Evolutionary conservation across 2,888 invertebrate genomes (phyloP).

Genomic region (Acleris literana): DNA sequence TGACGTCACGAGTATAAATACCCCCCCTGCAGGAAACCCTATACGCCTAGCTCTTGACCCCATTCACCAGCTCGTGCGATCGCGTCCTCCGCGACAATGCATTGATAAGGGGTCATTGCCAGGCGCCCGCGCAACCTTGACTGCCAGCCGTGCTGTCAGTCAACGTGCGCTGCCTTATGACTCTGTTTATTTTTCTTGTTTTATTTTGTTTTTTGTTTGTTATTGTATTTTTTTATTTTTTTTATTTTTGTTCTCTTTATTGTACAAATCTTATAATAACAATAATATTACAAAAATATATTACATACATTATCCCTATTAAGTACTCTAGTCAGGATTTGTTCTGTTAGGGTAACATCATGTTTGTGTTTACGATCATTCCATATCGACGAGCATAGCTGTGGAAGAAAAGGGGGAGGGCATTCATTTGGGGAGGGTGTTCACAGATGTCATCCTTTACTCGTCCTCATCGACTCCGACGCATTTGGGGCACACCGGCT

Average conservation of each 20-base stretch:
- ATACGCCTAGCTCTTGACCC: slow-evolving; percentile 73
- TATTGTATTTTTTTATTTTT: slow-evolving; percentile 57
- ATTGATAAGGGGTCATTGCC: slow-evolving; percentile 71
- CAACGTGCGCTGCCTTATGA: slow-evolving; percentile 42
- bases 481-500: slow-evolving; percentile 97
- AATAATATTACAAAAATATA: slow-evolving; percentile 82
- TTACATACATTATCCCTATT: slow-evolving; percentile 70
- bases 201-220: slow-evolving; percentile 54
- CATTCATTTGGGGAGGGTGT: slow-evolving; percentile 61
- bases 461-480: slow-evolving; percentile 95
- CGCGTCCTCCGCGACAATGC: slow-evolving; percentile 56
- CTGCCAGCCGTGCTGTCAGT: slow-evolving; percentile 43
- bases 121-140: slow-evolving; percentile 65
- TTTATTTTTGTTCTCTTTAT: slow-evolving; percentile 81
- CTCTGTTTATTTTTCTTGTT: slow-evolving; percentile 53
- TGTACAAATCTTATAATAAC: slow-evolving; percentile 79
- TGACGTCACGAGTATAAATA: slow-evolving; percentile 71
- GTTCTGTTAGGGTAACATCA: slow-evolving; percentile 56
- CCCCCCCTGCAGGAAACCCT: slow-evolving; percentile 64
- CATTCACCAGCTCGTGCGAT: slow-evolving; percentile 56
- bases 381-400: slow-evolving; percentile 73
- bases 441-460: slow-evolving; percentile 65
- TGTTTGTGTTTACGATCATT: slow-evolving; percentile 54
- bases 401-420: slow-evolving; percentile 77
- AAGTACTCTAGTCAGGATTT: slow-evolving; percentile 60